Evolutionary conservation across 2,888 invertebrate genomes (phyloP).

Genomic region (Cosmia pyralina): DNA sequence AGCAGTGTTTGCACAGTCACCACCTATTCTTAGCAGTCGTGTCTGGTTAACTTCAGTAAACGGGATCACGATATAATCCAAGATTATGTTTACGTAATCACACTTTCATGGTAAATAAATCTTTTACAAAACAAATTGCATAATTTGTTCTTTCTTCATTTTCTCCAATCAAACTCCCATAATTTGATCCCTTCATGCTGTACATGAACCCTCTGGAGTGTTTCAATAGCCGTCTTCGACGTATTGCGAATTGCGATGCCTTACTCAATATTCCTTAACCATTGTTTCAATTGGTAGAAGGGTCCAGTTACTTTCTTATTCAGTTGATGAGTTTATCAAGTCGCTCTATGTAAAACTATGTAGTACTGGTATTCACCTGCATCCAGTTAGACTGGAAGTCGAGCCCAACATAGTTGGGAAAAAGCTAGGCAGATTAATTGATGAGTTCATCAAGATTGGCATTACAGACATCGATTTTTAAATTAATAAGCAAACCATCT

Average conservation of each 20-base stretch:
- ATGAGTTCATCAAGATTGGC: conserved; percentile 55
- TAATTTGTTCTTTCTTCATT: conserved; percentile 15
- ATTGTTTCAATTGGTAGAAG: conserved; percentile 42
- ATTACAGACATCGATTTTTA: conserved; percentile 60
- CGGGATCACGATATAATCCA: conserved; percentile 60
- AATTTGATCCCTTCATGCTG: conserved; percentile 30
- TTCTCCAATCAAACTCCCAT: conserved; percentile 36
- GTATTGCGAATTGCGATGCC: conserved; percentile 10
- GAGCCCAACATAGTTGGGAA: too few relatives aligned
- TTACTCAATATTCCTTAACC: conserved; percentile 18
- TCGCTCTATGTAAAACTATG: too few relatives aligned
- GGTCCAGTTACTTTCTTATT: conserved; percentile 26
- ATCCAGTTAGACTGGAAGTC: too few relatives aligned
- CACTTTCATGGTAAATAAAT: conserved; percentile 28
- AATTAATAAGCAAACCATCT: conserved; percentile 55
- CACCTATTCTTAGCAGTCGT: conserved; percentile 60
- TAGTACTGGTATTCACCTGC: too few relatives aligned
- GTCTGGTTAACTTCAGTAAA: conserved; percentile 63
- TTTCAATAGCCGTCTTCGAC: conserved; percentile 10
- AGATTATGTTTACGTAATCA: conserved; percentile 57
- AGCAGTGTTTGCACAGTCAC: conserved; percentile 70
- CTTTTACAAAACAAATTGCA: conserved; percentile 13
- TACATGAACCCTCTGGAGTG: conserved; percentile 11
- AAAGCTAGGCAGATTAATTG: too few relatives aligned
- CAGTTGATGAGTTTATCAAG: conserved; percentile 55